Evolutionary conservation across 53 echinoderm and acorn worm species (phyloP).

Genomic region (Actinopyga echinites): DNA sequence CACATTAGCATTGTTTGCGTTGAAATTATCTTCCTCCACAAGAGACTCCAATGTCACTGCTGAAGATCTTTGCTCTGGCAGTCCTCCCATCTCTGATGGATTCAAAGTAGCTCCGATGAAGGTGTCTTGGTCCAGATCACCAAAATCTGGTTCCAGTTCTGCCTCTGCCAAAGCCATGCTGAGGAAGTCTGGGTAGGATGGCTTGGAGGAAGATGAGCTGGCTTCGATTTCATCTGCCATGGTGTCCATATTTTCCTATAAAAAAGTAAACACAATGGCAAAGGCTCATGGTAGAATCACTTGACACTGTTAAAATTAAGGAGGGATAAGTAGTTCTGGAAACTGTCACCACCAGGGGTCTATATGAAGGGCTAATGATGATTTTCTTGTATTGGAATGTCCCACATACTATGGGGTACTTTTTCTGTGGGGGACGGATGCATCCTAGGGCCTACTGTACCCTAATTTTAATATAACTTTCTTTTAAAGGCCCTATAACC

Average conservation of each 20-base stretch:
- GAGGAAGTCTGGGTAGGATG: slow-evolving; percentile 34
- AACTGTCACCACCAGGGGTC: too few species aligned
- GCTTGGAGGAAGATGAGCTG: slow-evolving; percentile 20
- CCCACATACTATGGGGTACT: too few species aligned
- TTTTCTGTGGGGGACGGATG: too few species aligned
- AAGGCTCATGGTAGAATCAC: not conserved
- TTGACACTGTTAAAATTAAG: not conserved
- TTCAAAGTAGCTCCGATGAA: slow-evolving; percentile 2
- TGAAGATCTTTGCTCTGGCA: slow-evolving; percentile 6
- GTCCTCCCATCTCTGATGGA: slow-evolving; percentile 13
- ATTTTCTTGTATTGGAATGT: too few species aligned
- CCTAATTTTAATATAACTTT: too few species aligned
- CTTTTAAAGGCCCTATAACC: too few species aligned
- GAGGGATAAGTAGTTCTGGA: not conserved
- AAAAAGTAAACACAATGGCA: not conserved
- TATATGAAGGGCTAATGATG: too few species aligned
- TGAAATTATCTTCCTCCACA: not conserved
- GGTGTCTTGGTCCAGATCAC: slow-evolving; percentile 24
- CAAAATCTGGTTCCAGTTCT: slow-evolving; percentile 38
- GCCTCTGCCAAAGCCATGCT: slow-evolving; percentile 50
- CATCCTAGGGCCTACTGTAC: too few species aligned
- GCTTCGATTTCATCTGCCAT: not conserved
- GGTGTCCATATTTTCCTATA: not conserved
- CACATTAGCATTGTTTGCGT: not conserved
- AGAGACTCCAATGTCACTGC: slow-evolving; percentile 3